These are phyloP conservation scores for Melanotaenia parkinsoni DNA, from an alignment of 2,797 vertebrate genomes.

Conservation along the genomic window DNA sequence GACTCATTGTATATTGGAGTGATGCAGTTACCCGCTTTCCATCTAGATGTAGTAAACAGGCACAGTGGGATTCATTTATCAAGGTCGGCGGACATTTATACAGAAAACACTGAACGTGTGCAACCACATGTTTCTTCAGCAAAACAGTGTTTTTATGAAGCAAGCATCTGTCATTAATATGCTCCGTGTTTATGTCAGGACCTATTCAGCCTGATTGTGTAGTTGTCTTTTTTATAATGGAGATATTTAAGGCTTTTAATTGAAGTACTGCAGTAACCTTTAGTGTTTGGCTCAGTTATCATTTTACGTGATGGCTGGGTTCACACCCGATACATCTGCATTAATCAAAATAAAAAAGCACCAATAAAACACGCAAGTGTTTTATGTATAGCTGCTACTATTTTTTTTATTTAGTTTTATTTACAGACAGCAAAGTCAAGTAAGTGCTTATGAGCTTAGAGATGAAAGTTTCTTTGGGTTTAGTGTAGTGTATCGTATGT, in stretches of 20 bases:
- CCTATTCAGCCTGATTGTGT: neutral
- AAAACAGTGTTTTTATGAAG: slow-evolving; percentile 6
- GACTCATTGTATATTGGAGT: neutral
- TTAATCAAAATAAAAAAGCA: slow-evolving; percentile 14
- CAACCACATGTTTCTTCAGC: slow-evolving; percentile 13
- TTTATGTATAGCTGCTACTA: neutral
- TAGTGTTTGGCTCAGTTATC: no score
- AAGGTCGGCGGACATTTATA: slow-evolving; percentile 5
- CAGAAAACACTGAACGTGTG: slow-evolving; percentile 6
- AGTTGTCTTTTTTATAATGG: neutral
- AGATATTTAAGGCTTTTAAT: neutral
- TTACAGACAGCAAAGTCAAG: neutral
- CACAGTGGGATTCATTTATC: slow-evolving; percentile 31
- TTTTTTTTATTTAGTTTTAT: neutral
- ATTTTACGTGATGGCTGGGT: neutral
- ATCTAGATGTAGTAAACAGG: slow-evolving; percentile 1
- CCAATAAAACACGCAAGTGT: neutral
- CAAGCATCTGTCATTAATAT: neutral
- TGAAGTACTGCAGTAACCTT: neutral
- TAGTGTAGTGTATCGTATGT: no score
- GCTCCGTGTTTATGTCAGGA: neutral
- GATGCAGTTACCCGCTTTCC: neutral
- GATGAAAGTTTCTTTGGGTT: no score
- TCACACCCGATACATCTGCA: neutral
- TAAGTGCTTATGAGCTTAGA: neutral